Base-by-base conservation (phyloP, 2,797 vertebrate genomes). In the Telmatherina bonti region DNA sequence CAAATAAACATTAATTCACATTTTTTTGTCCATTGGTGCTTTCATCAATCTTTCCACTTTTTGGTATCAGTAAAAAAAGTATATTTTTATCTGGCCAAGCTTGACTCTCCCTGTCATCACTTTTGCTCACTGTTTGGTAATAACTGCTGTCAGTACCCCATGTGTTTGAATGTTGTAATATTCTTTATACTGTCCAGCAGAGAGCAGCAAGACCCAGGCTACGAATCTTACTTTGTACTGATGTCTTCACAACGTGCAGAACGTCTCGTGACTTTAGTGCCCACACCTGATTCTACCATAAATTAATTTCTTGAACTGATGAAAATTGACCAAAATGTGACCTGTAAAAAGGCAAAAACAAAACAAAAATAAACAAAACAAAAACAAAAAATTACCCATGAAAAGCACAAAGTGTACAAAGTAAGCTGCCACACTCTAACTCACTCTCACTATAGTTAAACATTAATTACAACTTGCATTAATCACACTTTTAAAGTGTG, bases 151-250 rank as follows among this genome's bases (percentile, higher is more conserved):
- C 38, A 18, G 15, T 41, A 18, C n/a, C 18, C 20, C 20, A 3
- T 45, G 18, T 45, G 20, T 20, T 41, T 52, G 33, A 3, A 12
- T 49, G 18, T 26, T 35, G 10, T 69, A 2, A 26, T 33, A 35
- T 41, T 60, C 20, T 16, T 36, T 1, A 4, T 7, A 10, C 4
- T 74, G 62, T 76, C 85, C 90, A 92, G 74, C 79, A 90, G 90
- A 76, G 85, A 8, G 83, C 87, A 85, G 84, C 81, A 70, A 70
- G 2, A 51, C 56, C 60, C 63, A 71, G 65, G 2, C n/a, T 68
- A 59, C 70, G 2, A 82, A 68, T 43, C 18, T n/a, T 22, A 9
- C 20, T 31, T 31, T 60, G 4, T 7, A 16, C 18, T 15, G 6
- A 27, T 3, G 26, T 27, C 5, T 52, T 13, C 51, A 49, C 20